Evolutionary conservation across 2,113 vertebrate genomes (phyloP), one percentile per base, ranked within the genome.

Genomic region (Pseudopodoces humilis): DNA sequence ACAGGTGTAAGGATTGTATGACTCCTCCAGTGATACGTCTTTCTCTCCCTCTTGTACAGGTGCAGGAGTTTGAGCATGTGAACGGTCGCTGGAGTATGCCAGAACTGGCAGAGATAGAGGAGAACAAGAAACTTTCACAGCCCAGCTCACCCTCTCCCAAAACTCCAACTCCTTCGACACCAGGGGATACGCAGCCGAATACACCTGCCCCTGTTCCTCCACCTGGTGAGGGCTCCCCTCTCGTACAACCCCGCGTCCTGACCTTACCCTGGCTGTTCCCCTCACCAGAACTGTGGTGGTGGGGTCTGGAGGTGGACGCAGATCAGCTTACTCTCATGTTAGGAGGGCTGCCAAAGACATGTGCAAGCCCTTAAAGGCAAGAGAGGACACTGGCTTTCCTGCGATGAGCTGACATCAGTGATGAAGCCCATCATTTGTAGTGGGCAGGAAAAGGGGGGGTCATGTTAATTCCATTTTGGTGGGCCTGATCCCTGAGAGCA

Each of bases 11-110:
- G 41, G 28, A 39, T 2, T 68, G 30, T 37, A 6, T 17, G 13
- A 30, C 31, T 58, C 22, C 14, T 75, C 12, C 9, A 11, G 1
- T 76, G 12, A 60, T 7, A 4, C 0, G 0, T 31, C 39, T 76
- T 56, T 91, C 11, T 63, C 14, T 35, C 33, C 9, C 7, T 71
- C 9, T 78, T 30, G 1, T 89, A 12, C 89, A 99, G 99, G 99
- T 99, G 75, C 99, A 99, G 97, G 99, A 99, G 94, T 99, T 99
- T 97, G 99, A 99, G 94, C 99, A 99, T 30, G 99, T 99, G 69
- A 99, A 99, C 0, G 99, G 99, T 59, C 99, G 99, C 79, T 99
- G 99, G 99, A 99, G 99, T 28, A 99, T 99, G 99, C 99, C 99
- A 47, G 99, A 99, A 97, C 98, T 99, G 95, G 99, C 99, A 43